Evolutionary conservation across 2,113 vertebrate genomes (phyloP), one percentile per base, ranked within the genome.

Genomic region (Zosterops pallidus): DNA sequence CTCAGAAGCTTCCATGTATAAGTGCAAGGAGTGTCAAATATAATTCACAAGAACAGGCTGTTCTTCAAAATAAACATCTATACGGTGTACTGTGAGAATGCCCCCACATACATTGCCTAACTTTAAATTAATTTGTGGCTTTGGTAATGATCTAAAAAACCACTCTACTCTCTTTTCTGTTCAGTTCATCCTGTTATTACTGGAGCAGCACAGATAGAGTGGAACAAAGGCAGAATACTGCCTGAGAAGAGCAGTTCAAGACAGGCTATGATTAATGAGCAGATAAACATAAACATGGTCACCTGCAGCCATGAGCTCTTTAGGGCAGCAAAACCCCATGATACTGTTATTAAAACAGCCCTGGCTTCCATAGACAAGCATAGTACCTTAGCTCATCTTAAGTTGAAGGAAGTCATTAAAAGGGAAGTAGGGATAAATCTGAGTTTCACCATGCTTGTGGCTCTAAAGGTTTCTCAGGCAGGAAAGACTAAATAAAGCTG

Each of bases 231-330:
- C 83, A 84, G 86, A 91, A n/a, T 21, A 77, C 55, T 74, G 44
- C 71, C 69, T 64, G 62, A 79, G 90, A 94, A 29, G 50, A 72
- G 62, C 47, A 95, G 86, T 37, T 94, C 19, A 17, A 77, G 83
- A 95, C 83, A 12, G 5, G 63, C 52, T 67, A 65, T 13, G 3
- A 89, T 91, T 91, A 92, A 94, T 69, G 67, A 95, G 65, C 39
- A 82, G 74, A 90, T 91, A 92, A 97, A 95, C 42, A 93, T 39
- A 95, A 87, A 92, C 74, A 82, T 20, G 69, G 80, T 49, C 60
- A 55, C 60, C 65, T 83, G 86, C 41, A 89, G 44, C 65, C 74
- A 95, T 0, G 1, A 91, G 76, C 81, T 89, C 79, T 79, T 89
- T 75, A 86, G 67, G 89, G 81, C 52, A 64, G 41, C 4, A 9